phyloP scores from a whole-genome alignment of 2,888 invertebrate genomes.

The Chymomyza procnemis region DNA sequence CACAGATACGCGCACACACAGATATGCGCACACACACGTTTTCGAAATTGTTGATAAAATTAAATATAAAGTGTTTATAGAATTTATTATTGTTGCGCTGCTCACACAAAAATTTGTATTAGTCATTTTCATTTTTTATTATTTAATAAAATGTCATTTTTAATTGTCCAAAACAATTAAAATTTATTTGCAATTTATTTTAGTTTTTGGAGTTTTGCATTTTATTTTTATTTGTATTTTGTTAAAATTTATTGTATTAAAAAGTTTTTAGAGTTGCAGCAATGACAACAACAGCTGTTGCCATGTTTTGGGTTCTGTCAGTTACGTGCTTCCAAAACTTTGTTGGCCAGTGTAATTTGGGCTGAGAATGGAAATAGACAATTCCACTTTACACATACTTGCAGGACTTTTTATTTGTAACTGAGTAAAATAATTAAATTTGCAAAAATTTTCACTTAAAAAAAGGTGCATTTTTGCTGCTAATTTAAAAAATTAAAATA shows the following conservation, averaged over 20 bases:
- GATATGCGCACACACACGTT: constrained; percentile 41
- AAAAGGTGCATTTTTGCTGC: no score
- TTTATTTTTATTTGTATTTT: background rate
- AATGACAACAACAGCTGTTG: constrained; percentile 39
- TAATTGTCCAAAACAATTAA: constrained; percentile 71
- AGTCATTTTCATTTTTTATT: constrained; percentile 26
- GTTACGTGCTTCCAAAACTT: constrained; percentile 56
- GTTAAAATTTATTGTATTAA: constrained; percentile 36
- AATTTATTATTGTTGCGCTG: constrained; percentile 7
- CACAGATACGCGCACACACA: constrained; percentile 23
- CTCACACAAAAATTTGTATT: constrained; percentile 22
- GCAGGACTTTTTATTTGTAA: constrained; percentile 2
- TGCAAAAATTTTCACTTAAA: no score
- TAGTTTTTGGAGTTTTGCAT: constrained; percentile 11
- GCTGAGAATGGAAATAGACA: background rate
- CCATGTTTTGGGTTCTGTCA: constrained; percentile 18
- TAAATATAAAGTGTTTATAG: constrained; percentile 43
- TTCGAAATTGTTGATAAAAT: constrained; percentile 56
- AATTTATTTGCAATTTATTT: constrained; percentile 65
- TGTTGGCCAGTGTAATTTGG: constrained; percentile 30
- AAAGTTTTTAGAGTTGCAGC: constrained; percentile 21
- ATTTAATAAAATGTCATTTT: constrained; percentile 61
- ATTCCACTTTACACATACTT: background rate
- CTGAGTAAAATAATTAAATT: constrained; percentile 4
- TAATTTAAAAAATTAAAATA: no score